These are phyloP conservation scores for Micromesistius poutassou DNA, from an alignment of 2,797 vertebrate species.

Conservation along the genomic window DNA sequence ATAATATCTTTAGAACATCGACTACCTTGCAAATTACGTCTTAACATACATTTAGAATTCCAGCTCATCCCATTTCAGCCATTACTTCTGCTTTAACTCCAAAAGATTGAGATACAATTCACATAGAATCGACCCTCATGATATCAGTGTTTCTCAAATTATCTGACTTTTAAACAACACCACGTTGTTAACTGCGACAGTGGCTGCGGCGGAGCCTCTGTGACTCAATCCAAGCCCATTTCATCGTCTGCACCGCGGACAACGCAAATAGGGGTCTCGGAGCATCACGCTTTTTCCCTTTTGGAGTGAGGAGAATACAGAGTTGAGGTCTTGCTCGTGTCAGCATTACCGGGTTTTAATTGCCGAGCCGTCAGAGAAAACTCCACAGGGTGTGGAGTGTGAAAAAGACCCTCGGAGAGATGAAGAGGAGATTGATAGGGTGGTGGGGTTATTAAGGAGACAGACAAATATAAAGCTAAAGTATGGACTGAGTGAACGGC, in stretches of 20 bases:
- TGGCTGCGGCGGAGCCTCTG: neutral
- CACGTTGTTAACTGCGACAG: neutral
- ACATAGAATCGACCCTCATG: neutral
- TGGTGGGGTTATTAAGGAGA: neutral
- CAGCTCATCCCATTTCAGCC: neutral
- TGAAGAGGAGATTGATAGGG: constrained; percentile 26
- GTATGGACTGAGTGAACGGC: neutral
- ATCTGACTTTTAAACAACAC: too few species aligned
- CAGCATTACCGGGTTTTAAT: constrained; percentile 57
- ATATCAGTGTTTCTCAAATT: neutral
- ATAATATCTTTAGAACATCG: neutral
- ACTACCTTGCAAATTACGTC: neutral
- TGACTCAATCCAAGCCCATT: neutral
- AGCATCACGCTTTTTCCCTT: constrained; percentile 47
- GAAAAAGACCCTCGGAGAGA: constrained; percentile 23
- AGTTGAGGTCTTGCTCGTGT: constrained; percentile 46
- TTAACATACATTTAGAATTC: neutral
- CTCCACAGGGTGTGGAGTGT: constrained; percentile 54
- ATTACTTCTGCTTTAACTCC: neutral
- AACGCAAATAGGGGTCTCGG: constrained; percentile 32
- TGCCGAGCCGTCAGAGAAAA: constrained; percentile 53
- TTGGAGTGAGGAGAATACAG: constrained; percentile 51
- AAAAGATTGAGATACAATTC: neutral
- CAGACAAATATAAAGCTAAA: neutral
- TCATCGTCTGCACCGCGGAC: constrained; percentile 42